These are phyloP conservation scores for Acridotheres tristis DNA, from an alignment of 2,797 vertebrate genomes.

Conservation along the genomic window DNA sequence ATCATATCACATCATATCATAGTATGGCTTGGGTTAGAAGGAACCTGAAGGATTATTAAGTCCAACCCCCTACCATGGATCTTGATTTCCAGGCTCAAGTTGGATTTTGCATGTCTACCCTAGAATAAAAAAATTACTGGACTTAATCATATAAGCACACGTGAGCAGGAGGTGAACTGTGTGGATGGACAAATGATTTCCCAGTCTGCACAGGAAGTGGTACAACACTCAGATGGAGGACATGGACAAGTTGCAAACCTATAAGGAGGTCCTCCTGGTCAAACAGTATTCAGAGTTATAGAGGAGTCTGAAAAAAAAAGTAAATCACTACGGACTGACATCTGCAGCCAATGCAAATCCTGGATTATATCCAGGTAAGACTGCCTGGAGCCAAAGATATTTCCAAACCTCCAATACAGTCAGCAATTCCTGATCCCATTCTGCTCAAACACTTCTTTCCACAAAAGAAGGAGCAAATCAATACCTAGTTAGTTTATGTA, in stretches of 20 bases:
- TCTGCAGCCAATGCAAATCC: not conserved
- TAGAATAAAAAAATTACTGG: not conserved
- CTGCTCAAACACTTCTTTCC: not conserved
- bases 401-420: not conserved
- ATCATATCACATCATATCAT: not conserved
- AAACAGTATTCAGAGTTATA: not conserved
- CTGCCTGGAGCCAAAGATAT: slow-evolving; percentile 48
- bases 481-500: slow-evolving; percentile 20
- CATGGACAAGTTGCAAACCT: not conserved
- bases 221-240: not conserved
- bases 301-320: not conserved
- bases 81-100: not conserved
- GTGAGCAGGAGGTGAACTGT: not conserved
- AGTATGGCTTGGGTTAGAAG: not conserved
- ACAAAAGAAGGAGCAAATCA: slow-evolving; percentile 27
- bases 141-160: not conserved
- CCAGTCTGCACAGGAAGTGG: not conserved
- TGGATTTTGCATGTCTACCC: not conserved
- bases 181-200: not conserved
- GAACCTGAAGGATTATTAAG: not conserved
- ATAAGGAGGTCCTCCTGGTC: not conserved
- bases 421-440: slow-evolving; percentile 9
- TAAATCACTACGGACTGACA: not conserved
- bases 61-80: not conserved
- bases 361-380: slow-evolving; percentile 31